Base-by-base conservation (phyloP, 2,888 invertebrate species). In the Drosophila paramelanica region DNA sequence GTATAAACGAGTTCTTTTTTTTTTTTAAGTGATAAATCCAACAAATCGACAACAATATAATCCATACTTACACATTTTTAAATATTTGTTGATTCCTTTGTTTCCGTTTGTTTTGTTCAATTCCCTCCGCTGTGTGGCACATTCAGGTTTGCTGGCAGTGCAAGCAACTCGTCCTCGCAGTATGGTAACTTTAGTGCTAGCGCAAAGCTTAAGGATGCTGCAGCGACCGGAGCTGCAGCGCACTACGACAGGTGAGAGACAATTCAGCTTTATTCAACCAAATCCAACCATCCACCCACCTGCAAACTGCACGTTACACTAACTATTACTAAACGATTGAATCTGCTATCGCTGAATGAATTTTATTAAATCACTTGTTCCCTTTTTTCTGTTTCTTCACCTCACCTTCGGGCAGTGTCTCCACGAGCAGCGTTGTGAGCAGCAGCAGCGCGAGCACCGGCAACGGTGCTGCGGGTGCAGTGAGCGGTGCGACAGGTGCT, bases 141-240 rank as follows among this genome's bases (percentile, higher is more conserved):
- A 39, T 38, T 53, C 55, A 92, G 92, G 92, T 93, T 91, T 85
- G 88, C 93, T 88, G 92, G 92, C 89, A 92, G 90, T 84, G 90
- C 92, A 88, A 92, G 89, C 88, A 90, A 92, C 76, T 89, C 92
- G 79, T 87, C 92, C 73, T 91, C 92, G 85, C 92, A 92, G 86
- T 92, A 92, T 89, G 91, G 92, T 90, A 93, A 91, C 89, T 92
- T 92, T 89, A 92, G 90, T 91, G 73, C 88, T 67, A 92, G 90
- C 86, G 89, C 92, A 84, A 93, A 93, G 87, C 89, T 92, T 68
- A 93, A 92, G 91, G 92, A 93, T 74, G 90, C 92, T 59, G 85
- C 92, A 59, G 87, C 91, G 52, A 89, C 91, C 59, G 89, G 91
- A 66, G 91, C 90, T 79, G 79, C 87, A 68, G 88, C 92, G 65